Evolutionary conservation across 2,888 invertebrate species (phyloP), one percentile per base, ranked within the genome.

Genomic region (Argyresthia goedartella): DNA sequence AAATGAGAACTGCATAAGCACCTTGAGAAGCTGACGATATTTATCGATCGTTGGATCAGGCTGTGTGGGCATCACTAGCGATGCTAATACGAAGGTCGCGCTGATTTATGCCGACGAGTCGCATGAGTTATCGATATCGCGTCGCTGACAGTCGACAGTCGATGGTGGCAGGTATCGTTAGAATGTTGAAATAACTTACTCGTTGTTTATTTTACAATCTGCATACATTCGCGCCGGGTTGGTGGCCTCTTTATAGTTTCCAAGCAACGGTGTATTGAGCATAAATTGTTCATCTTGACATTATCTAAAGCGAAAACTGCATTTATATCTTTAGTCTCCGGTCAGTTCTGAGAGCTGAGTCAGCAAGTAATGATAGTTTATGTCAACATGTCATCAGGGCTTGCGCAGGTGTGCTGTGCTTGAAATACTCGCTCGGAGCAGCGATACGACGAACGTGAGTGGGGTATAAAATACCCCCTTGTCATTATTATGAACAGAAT

Each of bases 91-190:
- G 66, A 73, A 73, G 75, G 69, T 71, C 69, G 63, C 63, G 63
- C 70, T 81, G 85, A 85, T 82, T 84, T 85, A 82, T 81, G 79
- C 75, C 75, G 84, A 80, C 79, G 81, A 67, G 62, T 66, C 58
- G 58, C 69, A 70, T 81, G 80, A 85, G 62, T 81, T 84, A 85
- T 82, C 81, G 81, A 82, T 78, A 75, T 71, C 67, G 70, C 68
- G 62, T 56, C 51, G 51, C 34, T 61, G 54, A 60, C 56, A 57
- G 59, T 58, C 62, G 67, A 64, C 64, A 64, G 66, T 60, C 25
- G 25, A 25, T 25, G 25, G 60, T 57, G 64, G 64, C 69, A 64
- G 62, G 64, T 64, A 64, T 63, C 61, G 67, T 69, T 58, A 59
- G 56, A 60, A 61, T 49, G 59, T 56, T 54, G 62, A 58, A 61